Evolutionary conservation across 2,888 invertebrate species (phyloP), one percentile per base, ranked within the genome.

Genomic region (Metalampra italica): DNA sequence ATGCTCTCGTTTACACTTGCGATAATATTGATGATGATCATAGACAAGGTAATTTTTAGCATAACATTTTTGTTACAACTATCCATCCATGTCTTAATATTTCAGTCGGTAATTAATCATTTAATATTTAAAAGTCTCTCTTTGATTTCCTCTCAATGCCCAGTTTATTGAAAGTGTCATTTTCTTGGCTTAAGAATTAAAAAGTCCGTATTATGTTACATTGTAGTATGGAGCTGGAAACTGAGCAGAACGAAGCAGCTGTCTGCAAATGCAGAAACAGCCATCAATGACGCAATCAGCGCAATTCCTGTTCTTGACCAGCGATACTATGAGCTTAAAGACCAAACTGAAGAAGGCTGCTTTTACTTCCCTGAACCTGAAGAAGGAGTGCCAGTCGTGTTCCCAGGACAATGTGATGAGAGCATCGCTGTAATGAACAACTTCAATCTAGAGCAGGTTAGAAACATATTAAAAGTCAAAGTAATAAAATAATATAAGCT

Each of bases 1-100:
- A 91, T 57, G 84, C 93, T 0, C 87, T 94, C 0, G 92, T 93
- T 0, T 94, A 93, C 85, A 91, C 93, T 34, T 94, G 94, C 65
- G 68, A 65, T 1, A 89, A 92, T 55, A 68, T 90, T 40, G 78
- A 12, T n/a, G 7, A 11, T 9, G 9, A 14, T 42, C 29, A 9
- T 29, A 46, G 11, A 8, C 29, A 34, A 9, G 15, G 41, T 13
- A 9, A 32, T 32, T 32, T 9, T 11, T 4, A 4, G 1, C 11
- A 32, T 32, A 32, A 4, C 32, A 8, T 32, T 32, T 11, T 32
- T 5, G 8, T 32, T 30, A 30, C 30, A n/a, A n/a, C n/a, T n/a
- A 7, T 8, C 30, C 30, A 8, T 30, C 30, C 30, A 5, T 8
- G 30, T 30, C 8, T 30, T 8, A 30, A 30, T 30, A 30, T 32